These are phyloP conservation scores for Blastomussa wellsi DNA, from an alignment of 92 coral and sea anemone species.

Conservation along the genomic window DNA sequence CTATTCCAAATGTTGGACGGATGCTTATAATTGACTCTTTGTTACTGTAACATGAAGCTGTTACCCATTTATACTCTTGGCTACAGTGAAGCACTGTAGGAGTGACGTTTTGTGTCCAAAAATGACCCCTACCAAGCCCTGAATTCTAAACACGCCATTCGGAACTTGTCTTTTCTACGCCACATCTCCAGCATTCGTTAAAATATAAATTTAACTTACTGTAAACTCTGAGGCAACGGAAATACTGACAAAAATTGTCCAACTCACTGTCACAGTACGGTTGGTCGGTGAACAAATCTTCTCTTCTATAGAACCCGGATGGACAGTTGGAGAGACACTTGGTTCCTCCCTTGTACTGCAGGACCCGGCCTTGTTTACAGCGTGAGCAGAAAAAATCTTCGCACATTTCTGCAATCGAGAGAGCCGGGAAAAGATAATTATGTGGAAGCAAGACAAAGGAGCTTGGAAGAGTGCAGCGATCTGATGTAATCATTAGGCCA, in stretches of 20 bases:
- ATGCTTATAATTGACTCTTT: too few species aligned
- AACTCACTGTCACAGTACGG: conserved; percentile 31
- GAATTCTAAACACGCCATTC: too few species aligned
- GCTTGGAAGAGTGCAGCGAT: not conserved
- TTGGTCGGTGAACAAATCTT: conserved; percentile 19
- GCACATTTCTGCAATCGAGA: conserved; percentile 20
- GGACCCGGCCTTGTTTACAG: conserved; percentile 17
- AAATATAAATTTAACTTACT: not conserved
- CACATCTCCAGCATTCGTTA: not conserved
- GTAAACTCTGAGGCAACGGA: not conserved
- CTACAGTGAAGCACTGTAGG: not conserved
- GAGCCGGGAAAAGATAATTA: not conserved
- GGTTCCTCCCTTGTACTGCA: conserved; percentile 20
- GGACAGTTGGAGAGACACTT: conserved; percentile 29
- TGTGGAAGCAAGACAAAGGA: not conserved
- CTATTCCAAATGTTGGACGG: too few species aligned
- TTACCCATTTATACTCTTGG: not conserved
- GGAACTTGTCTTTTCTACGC: too few species aligned
- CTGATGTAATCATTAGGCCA: not conserved
- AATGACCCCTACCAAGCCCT: too few species aligned
- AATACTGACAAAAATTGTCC: not conserved
- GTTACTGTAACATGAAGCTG: too few species aligned
- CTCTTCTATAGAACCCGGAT: conserved; percentile 20
- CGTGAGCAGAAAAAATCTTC: conserved; percentile 36
- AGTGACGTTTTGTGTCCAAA: too few species aligned